Base-by-base conservation (phyloP, 2,113 vertebrate species). In the Phainopepla nitens region DNA sequence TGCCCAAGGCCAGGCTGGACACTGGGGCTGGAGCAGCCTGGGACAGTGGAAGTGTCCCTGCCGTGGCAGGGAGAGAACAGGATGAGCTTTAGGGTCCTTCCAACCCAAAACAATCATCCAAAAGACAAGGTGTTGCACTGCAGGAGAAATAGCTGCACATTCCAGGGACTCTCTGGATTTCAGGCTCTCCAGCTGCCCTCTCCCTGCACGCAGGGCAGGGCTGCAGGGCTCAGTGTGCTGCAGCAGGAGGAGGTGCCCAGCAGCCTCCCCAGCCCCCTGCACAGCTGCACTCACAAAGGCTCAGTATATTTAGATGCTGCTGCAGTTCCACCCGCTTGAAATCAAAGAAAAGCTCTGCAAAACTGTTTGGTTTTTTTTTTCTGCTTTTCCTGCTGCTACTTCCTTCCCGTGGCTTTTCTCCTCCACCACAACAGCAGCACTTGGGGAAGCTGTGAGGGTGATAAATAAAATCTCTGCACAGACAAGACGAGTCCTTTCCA, bases 261-360 rank as follows among this genome's bases (percentile, higher is more conserved):
- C 60, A 56, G 70, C 57, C 47, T 35, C 20, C 61, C 42, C 44
- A 41, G 44, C 60, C 35, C 33, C 82, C 31, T 84, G 80, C 95
- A 62, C 87, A 78, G 96, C 96, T 96, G 93, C 25, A 1, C 77
- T 93, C 77, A 89, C 91, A 91, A 91, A 95, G 29, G 7, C 87
- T 66, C 91, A 7, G 5, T 50, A 77, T 77, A 91, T 94, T 96
- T 92, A 87, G 93, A 71, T 19, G 56, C 62, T 76, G 79, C 91
- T 80, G 89, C 73, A 33, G 77, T 57, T 77, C 84, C 92, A 87
- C 87, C 39, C 44, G 53, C 79, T 66, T 3, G 23, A 78, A 96
- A 91, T 70, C 25, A 87, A 69, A 88, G 79, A 44, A 82, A 79
- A 76, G 70, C 90, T 71, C 72, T 51, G 29, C 50, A 41, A 49